phyloP scores from a whole-genome alignment of 2,797 vertebrate species.

The Oceanodroma leucorhoa region DNA sequence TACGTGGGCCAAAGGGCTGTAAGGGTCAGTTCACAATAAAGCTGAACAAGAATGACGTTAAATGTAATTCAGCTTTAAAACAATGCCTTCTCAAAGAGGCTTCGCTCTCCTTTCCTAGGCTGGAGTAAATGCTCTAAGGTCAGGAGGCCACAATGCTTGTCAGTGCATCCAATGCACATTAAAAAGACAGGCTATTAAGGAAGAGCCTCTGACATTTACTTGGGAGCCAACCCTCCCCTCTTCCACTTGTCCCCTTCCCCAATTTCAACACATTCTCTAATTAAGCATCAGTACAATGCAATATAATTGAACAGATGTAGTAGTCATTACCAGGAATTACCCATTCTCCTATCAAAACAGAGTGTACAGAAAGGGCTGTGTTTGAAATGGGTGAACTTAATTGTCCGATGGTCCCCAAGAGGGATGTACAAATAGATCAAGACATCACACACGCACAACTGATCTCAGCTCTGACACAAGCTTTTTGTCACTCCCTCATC shows the following conservation, averaged over 20 bases:
- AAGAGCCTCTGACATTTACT: slow-evolving; percentile 70
- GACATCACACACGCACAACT: slow-evolving; percentile 66
- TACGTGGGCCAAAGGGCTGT: slow-evolving; percentile 11
- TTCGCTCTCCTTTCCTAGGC: slow-evolving; percentile 39
- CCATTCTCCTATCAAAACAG: slow-evolving; percentile 71
- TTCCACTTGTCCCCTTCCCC: slow-evolving; percentile 45
- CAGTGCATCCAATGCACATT: slow-evolving; percentile 51
- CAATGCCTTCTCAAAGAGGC: slow-evolving; percentile 29
- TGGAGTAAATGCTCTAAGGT: slow-evolving; percentile 64
- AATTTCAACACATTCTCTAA: slow-evolving; percentile 70
- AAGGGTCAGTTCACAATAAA: slow-evolving; percentile 65
- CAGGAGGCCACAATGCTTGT: slow-evolving; percentile 58
- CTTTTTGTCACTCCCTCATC: slow-evolving; percentile 68
- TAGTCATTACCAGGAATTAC: slow-evolving; percentile 75
- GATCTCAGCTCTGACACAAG: slow-evolving; percentile 49
- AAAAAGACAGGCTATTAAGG: slow-evolving; percentile 71
- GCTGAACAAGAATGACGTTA: slow-evolving; percentile 61
- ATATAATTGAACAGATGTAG: slow-evolving; percentile 78
- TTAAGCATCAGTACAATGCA: slow-evolving; percentile 76
- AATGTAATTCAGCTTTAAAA: slow-evolving; percentile 57
- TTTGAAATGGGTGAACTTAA: slow-evolving; percentile 74
- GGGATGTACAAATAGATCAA: slow-evolving; percentile 77
- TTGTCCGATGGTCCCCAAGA: slow-evolving; percentile 69
- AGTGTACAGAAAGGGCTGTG: slow-evolving; percentile 46
- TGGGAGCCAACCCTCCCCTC: slow-evolving; percentile 13